Evolutionary conservation across 2,888 invertebrate species (phyloP).

Genomic region (Villa cingulata): DNA sequence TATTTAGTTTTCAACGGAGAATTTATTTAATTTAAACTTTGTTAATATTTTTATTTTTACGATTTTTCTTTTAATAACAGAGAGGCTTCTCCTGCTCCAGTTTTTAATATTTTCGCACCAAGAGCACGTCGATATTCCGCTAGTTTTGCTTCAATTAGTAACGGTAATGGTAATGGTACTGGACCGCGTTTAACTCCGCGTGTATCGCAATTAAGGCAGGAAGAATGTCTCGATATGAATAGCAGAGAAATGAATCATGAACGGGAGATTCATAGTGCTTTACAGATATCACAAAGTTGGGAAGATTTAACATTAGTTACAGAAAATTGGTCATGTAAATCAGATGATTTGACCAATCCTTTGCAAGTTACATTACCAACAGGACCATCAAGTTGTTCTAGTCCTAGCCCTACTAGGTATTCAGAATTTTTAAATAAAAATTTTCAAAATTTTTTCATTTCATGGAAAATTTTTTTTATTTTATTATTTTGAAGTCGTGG

Average conservation of each 20-base stretch:
- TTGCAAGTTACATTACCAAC: conserved; percentile 39
- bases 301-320: conserved; percentile 72
- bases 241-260: conserved; percentile 83
- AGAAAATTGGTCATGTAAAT: conserved; percentile 47
- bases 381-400: conserved; percentile 39
- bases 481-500: conserved; percentile 22
- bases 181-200: conserved; percentile 63
- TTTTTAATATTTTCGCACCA: conserved; percentile 52
- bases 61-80: conserved; percentile 37
- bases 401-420: conserved; percentile 47
- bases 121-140: conserved; percentile 79
- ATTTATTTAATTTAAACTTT: too few species aligned
- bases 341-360: conserved; percentile 35
- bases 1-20: too few species aligned
- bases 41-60: not conserved
- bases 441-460: not conserved
- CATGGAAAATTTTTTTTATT: conserved; percentile 36
- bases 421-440: conserved; percentile 5
- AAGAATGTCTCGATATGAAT: conserved; percentile 74
- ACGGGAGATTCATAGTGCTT: conserved; percentile 76
- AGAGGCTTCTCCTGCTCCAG: conserved; percentile 55
- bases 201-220: conserved; percentile 75
- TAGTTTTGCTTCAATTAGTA: conserved; percentile 60
- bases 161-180: conserved; percentile 32
- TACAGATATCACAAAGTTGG: conserved; percentile 91